Conservation (phyloP, 2,888 invertebrate species). For the Lypha dubia region DNA sequence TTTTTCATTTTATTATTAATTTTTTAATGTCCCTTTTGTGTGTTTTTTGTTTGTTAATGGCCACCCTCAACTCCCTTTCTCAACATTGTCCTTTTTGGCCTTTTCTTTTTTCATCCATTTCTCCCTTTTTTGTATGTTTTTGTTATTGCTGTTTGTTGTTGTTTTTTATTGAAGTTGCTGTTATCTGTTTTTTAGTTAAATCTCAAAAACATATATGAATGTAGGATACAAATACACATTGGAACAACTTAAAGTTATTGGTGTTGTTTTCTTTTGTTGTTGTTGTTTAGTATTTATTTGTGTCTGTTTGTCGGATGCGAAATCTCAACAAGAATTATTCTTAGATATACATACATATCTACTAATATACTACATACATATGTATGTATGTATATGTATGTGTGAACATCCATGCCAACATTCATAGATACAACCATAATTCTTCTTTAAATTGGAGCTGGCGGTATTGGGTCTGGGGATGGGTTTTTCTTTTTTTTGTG, state of each 20-base stretch:
- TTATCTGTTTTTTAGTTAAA: constrained; percentile 50
- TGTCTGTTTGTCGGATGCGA: constrained; percentile 60
- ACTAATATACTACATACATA: constrained; percentile 4
- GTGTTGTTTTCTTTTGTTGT: constrained; percentile 30
- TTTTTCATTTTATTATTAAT: constrained; percentile 32
- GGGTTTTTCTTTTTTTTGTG: constrained; percentile 36
- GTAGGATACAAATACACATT: constrained; percentile 24
- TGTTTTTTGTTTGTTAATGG: constrained; percentile 30
- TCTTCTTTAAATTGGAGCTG: constrained; percentile 13
- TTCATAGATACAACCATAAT: neutral
- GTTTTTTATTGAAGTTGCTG: constrained; percentile 23
- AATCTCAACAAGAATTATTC: constrained; percentile 64
- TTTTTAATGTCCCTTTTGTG: constrained; percentile 31
- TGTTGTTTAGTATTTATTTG: constrained; percentile 3
- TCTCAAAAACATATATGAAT: constrained; percentile 30
- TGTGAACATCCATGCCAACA: neutral
- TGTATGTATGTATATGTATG: neutral
- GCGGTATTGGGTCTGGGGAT: constrained; percentile 36
- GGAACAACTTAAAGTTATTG: constrained; percentile 26
- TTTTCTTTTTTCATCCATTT: constrained; percentile 25
- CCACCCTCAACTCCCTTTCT: constrained; percentile 25
- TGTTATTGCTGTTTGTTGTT: constrained; percentile 25
- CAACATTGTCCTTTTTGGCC: constrained; percentile 31
- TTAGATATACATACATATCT: no score
- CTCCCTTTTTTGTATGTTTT: constrained; percentile 43